Evolutionary conservation across 2,797 vertebrate genomes (phyloP).

Genomic region (Buphagus erythrorhynchus): DNA sequence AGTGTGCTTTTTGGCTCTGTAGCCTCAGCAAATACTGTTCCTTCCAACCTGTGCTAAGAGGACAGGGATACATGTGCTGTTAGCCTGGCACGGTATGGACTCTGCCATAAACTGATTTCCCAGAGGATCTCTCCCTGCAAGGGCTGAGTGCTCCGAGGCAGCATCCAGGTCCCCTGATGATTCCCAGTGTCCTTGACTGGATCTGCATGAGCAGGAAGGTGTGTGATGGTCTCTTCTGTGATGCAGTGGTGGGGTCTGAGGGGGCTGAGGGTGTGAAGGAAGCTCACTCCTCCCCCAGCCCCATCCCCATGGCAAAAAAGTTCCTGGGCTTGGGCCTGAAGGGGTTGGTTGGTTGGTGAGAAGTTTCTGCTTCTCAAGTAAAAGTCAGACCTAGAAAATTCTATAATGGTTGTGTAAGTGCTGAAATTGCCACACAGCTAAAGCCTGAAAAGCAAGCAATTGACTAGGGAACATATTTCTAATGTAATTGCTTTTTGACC

Average conservation of each 20-base stretch:
- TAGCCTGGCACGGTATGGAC: background rate
- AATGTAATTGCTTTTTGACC: background rate
- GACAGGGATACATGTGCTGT: background rate
- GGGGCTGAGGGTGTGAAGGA: conserved; percentile 11
- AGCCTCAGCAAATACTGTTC: background rate
- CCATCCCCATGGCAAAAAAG: background rate
- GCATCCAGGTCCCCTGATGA: background rate
- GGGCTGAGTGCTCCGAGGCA: background rate
- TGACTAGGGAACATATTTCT: background rate
- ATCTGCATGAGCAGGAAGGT: conserved; percentile 34
- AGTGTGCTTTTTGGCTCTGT: background rate
- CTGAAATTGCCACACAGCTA: background rate
- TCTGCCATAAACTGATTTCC: background rate
- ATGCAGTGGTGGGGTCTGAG: conserved; percentile 20
- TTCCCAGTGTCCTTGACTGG: conserved; percentile 36
- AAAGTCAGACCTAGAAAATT: conserved; percentile 47
- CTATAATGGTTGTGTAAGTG: conserved; percentile 22
- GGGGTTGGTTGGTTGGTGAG: background rate
- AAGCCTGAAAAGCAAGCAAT: background rate
- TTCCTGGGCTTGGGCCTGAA: background rate
- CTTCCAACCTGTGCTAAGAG: background rate
- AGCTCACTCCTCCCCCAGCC: background rate
- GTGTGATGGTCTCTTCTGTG: background rate
- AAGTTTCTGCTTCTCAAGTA: conserved; percentile 15
- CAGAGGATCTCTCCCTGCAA: background rate